phyloP scores from a whole-genome alignment of 2,113 vertebrate species.

The Thalassoma bifasciatum region DNA sequence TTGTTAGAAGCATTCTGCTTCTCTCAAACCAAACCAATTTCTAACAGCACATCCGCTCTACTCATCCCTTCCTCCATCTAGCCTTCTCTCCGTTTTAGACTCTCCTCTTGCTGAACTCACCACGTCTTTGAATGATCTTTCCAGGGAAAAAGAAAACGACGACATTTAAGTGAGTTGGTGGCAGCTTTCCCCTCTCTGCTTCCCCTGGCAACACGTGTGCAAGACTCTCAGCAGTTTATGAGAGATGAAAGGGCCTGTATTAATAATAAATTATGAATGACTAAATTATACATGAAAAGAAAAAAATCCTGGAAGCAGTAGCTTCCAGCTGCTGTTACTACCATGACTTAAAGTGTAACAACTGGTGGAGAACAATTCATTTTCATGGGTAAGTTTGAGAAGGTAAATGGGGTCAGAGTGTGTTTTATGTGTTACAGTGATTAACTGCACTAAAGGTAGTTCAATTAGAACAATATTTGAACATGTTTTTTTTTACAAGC shows the following conservation, averaged over 20 bases:
- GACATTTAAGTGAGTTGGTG: constrained; percentile 38
- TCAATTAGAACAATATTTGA: neutral
- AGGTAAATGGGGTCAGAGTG: neutral
- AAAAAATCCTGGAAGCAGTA: constrained; percentile 59
- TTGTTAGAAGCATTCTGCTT: constrained; percentile 34
- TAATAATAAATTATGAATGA: constrained; percentile 75
- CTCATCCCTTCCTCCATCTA: constrained; percentile 11
- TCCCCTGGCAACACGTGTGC: constrained; percentile 55
- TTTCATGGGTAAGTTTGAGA: neutral
- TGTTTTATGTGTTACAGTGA: no score
- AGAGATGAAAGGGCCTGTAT: constrained; percentile 73
- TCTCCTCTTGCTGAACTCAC: constrained; percentile 12
- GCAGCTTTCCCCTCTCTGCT: constrained; percentile 48
- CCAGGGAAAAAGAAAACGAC: constrained; percentile 30
- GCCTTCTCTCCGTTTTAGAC: constrained; percentile 1
- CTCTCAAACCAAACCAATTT: constrained; percentile 34
- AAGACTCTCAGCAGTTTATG: constrained; percentile 53
- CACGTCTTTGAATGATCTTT: constrained; percentile 44
- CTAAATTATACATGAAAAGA: constrained; percentile 75
- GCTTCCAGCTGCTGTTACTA: constrained; percentile 58
- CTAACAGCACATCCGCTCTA: constrained; percentile 30
- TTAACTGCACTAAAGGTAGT: no score
- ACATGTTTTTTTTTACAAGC: neutral
- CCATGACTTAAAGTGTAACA: constrained; percentile 30
- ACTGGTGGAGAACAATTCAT: constrained; percentile 34